A percentile compares a stretch with the other conserved stretches of the same genome.
phyloP scores from a whole-genome alignment of 2,113 vertebrate species.

The Aegotheles bennettii region DNA sequence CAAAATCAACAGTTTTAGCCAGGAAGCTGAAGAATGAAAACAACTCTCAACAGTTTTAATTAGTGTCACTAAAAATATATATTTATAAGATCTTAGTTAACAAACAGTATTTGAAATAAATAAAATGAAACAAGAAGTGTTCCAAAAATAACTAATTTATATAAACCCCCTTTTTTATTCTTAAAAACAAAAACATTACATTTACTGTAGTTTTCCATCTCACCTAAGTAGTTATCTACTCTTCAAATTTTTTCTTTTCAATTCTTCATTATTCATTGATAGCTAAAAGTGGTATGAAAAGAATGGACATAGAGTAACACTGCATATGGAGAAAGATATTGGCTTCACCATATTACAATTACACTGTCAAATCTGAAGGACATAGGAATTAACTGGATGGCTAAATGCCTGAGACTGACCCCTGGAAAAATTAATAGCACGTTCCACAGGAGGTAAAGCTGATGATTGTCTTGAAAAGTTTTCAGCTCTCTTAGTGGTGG shows the following conservation, averaged over 20 bases:
- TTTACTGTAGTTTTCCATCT: background rate
- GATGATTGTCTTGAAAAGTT: background rate
- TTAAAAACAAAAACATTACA: background rate
- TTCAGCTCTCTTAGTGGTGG: background rate
- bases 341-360: background rate
- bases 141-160: background rate
- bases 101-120: background rate
- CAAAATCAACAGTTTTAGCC: background rate
- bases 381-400: background rate
- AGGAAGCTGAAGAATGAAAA: background rate
- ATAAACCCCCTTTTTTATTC: fast-evolving
- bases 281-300: background rate
- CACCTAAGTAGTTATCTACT: background rate
- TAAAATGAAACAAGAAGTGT: background rate
- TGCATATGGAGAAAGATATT: background rate
- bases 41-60: background rate
- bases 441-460: background rate
- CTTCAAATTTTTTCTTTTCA: background rate
- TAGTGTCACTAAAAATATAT: background rate
- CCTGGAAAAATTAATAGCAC: background rate
- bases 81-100: background rate
- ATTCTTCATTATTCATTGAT: background rate
- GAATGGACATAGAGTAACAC: background rate
- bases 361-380: background rate
- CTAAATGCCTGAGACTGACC: background rate